Conservation (phyloP, 1,140 invertebrate genomes). For the Caenorhabditis latens region DNA sequence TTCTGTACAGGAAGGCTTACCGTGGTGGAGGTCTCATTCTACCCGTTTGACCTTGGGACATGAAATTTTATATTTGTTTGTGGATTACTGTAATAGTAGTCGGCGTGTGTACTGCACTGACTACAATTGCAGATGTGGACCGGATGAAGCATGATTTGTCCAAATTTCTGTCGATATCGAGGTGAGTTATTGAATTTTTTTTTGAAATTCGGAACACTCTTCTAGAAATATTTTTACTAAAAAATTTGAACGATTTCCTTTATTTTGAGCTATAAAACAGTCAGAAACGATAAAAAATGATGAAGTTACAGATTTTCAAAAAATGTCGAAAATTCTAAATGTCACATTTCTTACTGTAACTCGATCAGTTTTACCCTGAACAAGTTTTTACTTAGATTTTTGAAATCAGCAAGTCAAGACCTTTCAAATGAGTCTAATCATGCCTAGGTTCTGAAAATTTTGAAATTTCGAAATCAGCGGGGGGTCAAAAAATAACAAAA, state of each 20-base stretch:
- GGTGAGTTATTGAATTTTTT: constrained; percentile 20
- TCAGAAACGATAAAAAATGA: neutral
- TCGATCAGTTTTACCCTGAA: too few relatives aligned
- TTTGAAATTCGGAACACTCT: neutral
- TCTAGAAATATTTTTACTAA: neutral
- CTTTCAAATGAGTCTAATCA: too few relatives aligned
- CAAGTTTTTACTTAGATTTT: too few relatives aligned
- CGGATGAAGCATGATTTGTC: constrained; percentile 58
- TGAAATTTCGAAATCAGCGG: too few relatives aligned
- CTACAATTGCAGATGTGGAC: constrained; percentile 57
- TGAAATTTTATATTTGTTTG: neutral
- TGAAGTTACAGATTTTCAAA: neutral
- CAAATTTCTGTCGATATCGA: constrained; percentile 53
- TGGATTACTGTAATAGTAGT: neutral
- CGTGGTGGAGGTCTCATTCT: neutral
- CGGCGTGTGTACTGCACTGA: neutral
- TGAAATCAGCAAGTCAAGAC: too few relatives aligned
- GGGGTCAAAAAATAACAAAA: too few relatives aligned
- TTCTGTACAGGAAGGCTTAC: neutral
- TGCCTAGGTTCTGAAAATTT: too few relatives aligned
- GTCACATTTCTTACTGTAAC: too few relatives aligned
- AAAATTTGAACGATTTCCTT: neutral
- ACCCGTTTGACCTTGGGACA: neutral
- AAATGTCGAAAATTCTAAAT: too few relatives aligned
- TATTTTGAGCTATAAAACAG: neutral